A percentile compares a stretch with the other conserved stretches of the same genome.
Evolutionary conservation across 2,113 vertebrate species (phyloP).

Genomic region (Morone saxatilis): DNA sequence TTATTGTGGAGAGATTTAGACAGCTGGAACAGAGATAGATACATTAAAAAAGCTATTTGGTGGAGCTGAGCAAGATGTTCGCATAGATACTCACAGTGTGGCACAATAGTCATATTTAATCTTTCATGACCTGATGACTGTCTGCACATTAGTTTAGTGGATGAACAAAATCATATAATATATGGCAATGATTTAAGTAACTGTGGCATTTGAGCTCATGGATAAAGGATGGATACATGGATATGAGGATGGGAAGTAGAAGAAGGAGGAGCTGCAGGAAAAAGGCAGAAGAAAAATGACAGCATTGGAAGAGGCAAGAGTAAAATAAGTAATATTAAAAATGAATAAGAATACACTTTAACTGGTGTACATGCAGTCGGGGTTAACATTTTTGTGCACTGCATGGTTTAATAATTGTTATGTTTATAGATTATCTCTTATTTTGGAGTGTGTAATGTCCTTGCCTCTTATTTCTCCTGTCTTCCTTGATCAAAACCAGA

Average conservation of each 20-base stretch:
- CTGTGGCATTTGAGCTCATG: constrained; percentile 7
- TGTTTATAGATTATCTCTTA: neutral
- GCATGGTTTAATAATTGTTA: neutral
- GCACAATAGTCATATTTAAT: neutral
- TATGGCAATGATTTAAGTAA: neutral
- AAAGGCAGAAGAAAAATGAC: neutral
- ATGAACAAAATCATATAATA: neutral
- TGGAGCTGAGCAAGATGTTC: neutral
- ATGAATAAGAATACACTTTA: neutral
- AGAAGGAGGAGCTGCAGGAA: neutral
- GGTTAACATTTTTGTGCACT: neutral
- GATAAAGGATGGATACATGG: neutral
- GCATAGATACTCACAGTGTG: neutral
- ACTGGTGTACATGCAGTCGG: neutral
- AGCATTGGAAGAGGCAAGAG: constrained; percentile 13
- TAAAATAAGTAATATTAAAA: constrained; percentile 25
- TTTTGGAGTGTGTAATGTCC: neutral
- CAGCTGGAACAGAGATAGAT: neutral
- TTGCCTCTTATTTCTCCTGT: neutral
- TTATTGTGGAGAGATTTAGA: neutral
- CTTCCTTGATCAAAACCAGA: constrained; percentile 15
- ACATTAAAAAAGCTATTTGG: neutral
- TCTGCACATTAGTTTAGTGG: no score
- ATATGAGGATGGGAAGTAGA: neutral
- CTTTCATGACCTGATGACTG: constrained; percentile 17